Evolutionary conservation across 2,888 invertebrate species (phyloP), one percentile per base, ranked within the genome.

Genomic region (Caenorhabditis zanzibari): DNA sequence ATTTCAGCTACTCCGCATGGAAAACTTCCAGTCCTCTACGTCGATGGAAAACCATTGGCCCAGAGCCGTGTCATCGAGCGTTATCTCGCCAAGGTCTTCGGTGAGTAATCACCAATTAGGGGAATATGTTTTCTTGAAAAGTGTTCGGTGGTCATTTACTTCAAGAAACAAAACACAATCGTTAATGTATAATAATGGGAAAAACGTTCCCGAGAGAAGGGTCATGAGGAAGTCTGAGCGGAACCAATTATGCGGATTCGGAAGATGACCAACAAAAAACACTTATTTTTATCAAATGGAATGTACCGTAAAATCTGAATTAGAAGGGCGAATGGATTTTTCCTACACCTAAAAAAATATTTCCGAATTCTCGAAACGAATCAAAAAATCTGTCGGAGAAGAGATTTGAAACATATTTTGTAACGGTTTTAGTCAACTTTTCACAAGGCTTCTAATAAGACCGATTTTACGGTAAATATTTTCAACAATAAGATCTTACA

Each of bases 31-130:
- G 84, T 88, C 44, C 68, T 88, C 28, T 81, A 85, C 22, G 87
- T 88, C 7, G 86, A 88, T 58, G 87, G 86, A 14, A 82, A 83
- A 52, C 75, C 66, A 54, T 63, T 88, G 38, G 76, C 84, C 10
- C 87, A 88, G 64, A 85, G 85, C 26, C 76, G 88, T 1, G 85
- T 82, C 14, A 88, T 88, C 44, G 87, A 87, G 66, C 81, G 86
- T 6, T 88, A 82, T 75, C 74, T 88, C 56, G 88, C 81, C 12
- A 85, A 85, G 52, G 76, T 52, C 19, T 83, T 87, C 54, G 87
- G 87, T 87, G 38, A 69, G 82, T 74, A 1, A 32, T 12, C 19
- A 19, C 0, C 7, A 49, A 49, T 49, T 19, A 2, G 6, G 10
- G 19, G 12, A 44, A 14, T 5, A 14, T 16, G 44, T n/a, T n/a